Evolutionary conservation across 2,113 vertebrate genomes (phyloP), one percentile per base, ranked within the genome.

Genomic region (Nesogale talazaci): DNA sequence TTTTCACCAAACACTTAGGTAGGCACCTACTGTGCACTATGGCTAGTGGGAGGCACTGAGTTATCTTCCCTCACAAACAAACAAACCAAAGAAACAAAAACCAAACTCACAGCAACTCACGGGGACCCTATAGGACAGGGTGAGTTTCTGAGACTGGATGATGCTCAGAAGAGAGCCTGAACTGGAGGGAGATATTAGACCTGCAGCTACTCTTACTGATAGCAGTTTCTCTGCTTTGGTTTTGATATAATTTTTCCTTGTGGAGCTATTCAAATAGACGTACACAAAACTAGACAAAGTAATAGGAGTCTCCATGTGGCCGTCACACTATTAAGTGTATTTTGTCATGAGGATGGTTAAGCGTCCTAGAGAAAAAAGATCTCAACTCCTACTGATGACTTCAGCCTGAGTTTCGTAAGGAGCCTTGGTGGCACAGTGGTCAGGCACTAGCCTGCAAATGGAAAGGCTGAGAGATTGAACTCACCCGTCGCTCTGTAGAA

Each of bases 191-290:
- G 31, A 75, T 25, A 42, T 11, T 34, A 84, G 83, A 63, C 36
- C 61, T 46, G 83, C 79, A 81, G 15, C 74, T 36, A 56, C 25
- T 38, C 6, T 86, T 82, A 85, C 29, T 38, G 14, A 52, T 52
- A 52, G 46, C 46, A 38, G 36, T 74, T 14, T 78, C 59, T 36
- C 86, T 70, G 76, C 34, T 67, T 88, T 77, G 83, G 70, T 78
- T 78, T n/a, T 88, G 74, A 74, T 72, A 22, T 79, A 67, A n/a
- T 9, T 87, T 89, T 65, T 65, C 27, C 67, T 81, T 90, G 84
- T 83, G 90, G n/a, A 79, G 89, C 74, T 76, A 85, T 19, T 70
- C 42, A 85, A 77, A 92, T n/a, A 72, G 40, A 88, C n/a, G 57
- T 52, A 90, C 20, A 90, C 10, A 46, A 81, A 94, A 80, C 65